A percentile compares a stretch with the other conserved stretches of the same genome.
These are phyloP conservation scores for Tolypeutes matacus DNA, from an alignment of 2,797 vertebrate genomes.

Conservation along the genomic window DNA sequence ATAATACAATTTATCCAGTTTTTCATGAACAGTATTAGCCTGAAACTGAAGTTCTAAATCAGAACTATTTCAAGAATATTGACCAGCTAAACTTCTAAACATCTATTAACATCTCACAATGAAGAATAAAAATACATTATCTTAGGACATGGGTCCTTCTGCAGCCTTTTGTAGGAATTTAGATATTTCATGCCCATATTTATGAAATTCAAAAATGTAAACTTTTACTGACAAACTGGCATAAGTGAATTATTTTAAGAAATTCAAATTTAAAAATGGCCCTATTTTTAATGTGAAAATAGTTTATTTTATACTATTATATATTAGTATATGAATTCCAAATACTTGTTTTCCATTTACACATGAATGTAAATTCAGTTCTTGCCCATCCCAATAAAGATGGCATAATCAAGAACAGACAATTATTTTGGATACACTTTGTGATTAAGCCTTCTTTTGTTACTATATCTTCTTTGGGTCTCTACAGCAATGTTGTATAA, in stretches of 20 bases:
- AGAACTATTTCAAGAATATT: background rate
- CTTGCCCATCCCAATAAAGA: background rate
- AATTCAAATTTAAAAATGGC: background rate
- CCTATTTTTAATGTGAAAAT: background rate
- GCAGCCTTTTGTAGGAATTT: background rate
- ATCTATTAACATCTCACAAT: background rate
- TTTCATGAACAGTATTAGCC: background rate
- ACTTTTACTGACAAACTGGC: background rate
- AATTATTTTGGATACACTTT: background rate
- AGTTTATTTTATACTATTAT: too few species aligned
- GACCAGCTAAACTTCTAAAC: background rate
- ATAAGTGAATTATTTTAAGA: background rate
- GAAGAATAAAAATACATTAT: background rate
- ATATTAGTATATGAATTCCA: background rate
- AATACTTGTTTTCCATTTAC: background rate
- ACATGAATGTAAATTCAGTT: background rate
- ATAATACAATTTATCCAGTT: background rate
- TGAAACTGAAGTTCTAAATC: background rate
- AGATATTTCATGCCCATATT: background rate
- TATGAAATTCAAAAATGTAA: conserved; percentile 37
- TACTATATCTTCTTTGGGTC: background rate
- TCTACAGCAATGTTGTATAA: background rate
- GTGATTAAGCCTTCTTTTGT: background rate
- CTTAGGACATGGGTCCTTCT: background rate
- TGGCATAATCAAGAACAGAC: background rate